phyloP scores from a whole-genome alignment of 2,888 invertebrate genomes.

The Tenthredo distinguenda region DNA sequence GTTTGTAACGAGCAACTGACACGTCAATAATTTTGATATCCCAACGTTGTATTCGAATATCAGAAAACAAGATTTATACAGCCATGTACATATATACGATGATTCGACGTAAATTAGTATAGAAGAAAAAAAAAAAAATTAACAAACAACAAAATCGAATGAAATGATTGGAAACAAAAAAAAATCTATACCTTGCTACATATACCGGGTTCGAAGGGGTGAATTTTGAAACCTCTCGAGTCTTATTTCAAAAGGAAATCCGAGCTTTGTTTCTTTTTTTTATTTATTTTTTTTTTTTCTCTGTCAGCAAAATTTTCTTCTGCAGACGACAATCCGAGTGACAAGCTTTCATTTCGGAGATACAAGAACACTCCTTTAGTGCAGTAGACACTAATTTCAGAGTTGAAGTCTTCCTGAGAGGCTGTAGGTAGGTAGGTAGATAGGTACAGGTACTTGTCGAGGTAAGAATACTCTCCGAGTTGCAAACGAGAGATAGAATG shows the following conservation, averaged over 20 bases:
- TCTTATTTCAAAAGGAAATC: neutral
- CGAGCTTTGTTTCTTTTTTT: neutral
- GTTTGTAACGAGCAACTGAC: conserved; percentile 16
- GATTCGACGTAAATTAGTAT: neutral
- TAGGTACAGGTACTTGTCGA: neutral
- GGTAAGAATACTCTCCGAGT: neutral
- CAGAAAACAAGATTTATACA: neutral
- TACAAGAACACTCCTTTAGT: neutral
- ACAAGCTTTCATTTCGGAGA: conserved; percentile 13
- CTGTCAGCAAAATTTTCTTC: neutral
- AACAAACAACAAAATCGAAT: neutral
- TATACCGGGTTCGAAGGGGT: neutral
- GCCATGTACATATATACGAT: neutral
- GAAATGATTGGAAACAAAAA: neutral
- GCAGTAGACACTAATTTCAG: conserved; percentile 4
- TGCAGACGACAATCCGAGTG: neutral
- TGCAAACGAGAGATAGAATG: neutral
- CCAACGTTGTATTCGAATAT: neutral
- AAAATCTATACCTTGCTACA: neutral
- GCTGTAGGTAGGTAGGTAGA: neutral
- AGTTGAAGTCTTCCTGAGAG: conserved; percentile 14
- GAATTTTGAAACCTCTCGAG: neutral
- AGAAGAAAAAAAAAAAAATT: neutral
- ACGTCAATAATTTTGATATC: conserved; percentile 33
- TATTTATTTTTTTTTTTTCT: neutral